Evolutionary conservation across 1,140 invertebrate species (phyloP), one percentile per base, ranked within the genome.

Genomic region (Drosophila trapezifrons): DNA sequence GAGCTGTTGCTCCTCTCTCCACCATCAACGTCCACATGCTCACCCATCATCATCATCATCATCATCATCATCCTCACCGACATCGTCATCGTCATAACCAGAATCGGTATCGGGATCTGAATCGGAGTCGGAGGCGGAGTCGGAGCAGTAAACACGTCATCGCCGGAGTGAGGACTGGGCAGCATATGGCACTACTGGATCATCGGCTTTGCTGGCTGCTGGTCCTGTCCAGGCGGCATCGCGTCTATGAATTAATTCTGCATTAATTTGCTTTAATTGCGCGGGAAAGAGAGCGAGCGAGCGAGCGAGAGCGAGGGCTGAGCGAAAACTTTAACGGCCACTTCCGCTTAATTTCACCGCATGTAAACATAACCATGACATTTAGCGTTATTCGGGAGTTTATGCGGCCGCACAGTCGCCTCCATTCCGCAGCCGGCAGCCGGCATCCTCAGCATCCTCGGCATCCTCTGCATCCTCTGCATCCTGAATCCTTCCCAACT

Each of bases 301-400:
- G 7, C 7, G 43, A 52, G 60, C n/a, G 51, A 49, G 10, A 6
- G 47, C 9, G 56, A 49, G 54, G 52, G 62, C 32, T 27, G 57
- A 35, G 45, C 58, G 49, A 62, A 77, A 78, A 83, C 63, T 79
- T 76, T 67, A 76, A 76, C 83, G 67, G 75, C 75, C 79, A 82
- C 78, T 84, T 84, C 81, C 81, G 81, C 57, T 83, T 76, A 66
- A 85, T 85, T 84, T 74, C 79, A 77, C 67, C 83, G 83, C 83
- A 80, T 83, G 83, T 87, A 83, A 87, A 87, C 83, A 87, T 87
- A 87, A 80, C 83, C 83, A 87, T 87, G 83, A 87, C 83, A 87
- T 87, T 87, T 83, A 80, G 79, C 73, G 76, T 87, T 86, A 71
- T 86, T 81, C 69, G 46, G 65, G 58, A 82, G 63, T 80, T 80